phyloP scores from a whole-genome alignment of 2,888 invertebrate genomes.

The Baronia brevicornis region DNA sequence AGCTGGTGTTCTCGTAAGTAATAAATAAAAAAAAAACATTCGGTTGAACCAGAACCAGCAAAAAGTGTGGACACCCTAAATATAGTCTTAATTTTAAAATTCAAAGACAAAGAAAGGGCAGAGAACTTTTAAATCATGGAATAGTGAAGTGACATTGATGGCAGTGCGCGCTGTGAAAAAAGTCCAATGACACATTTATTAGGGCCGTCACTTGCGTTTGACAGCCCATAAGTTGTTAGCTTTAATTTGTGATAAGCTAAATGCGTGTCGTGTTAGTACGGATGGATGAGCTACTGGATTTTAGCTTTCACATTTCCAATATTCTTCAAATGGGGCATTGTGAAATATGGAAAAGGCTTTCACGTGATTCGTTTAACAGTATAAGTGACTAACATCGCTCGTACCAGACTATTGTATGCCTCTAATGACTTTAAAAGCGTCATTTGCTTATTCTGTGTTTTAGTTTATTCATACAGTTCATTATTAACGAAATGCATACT shows the following conservation, averaged over 20 bases:
- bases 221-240: constrained; percentile 63
- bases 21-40: too few relatives aligned
- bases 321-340: constrained; percentile 9
- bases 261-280: constrained; percentile 42
- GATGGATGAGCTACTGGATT: constrained; percentile 55
- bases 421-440: constrained; percentile 4
- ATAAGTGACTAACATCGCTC: constrained; percentile 6
- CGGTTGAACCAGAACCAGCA: not conserved
- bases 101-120: constrained; percentile 71
- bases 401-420: constrained; percentile 6
- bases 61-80: constrained; percentile 8
- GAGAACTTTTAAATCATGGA: constrained; percentile 66
- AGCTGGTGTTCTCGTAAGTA: too few relatives aligned
- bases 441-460: too few relatives aligned
- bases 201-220: constrained; percentile 61
- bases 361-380: constrained; percentile 7
- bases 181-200: constrained; percentile 70
- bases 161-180: constrained; percentile 36
- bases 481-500: too few relatives aligned
- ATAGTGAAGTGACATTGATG: constrained; percentile 63
- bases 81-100: constrained; percentile 33
- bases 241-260: constrained; percentile 70
- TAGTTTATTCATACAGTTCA: too few relatives aligned
- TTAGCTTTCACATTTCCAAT: constrained; percentile 52
- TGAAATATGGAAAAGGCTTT: constrained; percentile 11